These are phyloP conservation scores for Enteromius trimaculatus DNA, from an alignment of 2,797 vertebrate genomes.

Conservation along the genomic window DNA sequence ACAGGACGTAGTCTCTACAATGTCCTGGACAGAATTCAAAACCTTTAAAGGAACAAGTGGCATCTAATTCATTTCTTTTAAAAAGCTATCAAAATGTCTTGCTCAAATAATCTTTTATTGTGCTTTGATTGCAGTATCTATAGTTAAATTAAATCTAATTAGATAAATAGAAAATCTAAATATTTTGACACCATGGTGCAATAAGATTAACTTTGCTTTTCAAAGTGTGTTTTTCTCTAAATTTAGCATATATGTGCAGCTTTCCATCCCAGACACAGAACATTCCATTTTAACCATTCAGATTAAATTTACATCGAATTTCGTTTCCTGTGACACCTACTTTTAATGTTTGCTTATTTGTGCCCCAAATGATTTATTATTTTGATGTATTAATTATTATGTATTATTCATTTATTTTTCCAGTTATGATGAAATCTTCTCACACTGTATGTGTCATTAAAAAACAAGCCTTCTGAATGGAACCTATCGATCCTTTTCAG, in stretches of 20 bases:
- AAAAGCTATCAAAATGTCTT: background rate
- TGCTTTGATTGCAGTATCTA: background rate
- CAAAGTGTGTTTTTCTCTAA: background rate
- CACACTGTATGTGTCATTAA: background rate
- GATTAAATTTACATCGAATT: background rate
- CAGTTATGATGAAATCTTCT: too few species aligned
- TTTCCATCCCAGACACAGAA: background rate
- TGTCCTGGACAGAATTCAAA: conserved; percentile 4
- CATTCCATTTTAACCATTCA: background rate
- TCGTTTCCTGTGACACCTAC: background rate
- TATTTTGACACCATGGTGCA: background rate
- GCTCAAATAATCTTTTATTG: background rate
- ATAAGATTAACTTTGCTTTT: background rate
- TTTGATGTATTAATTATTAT: background rate
- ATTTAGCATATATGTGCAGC: background rate
- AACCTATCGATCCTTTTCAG: conserved; percentile 46
- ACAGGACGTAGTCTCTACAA: conserved; percentile 4
- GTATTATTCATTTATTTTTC: background rate
- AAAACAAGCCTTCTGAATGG: conserved; percentile 14
- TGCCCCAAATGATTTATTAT: background rate
- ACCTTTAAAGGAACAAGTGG: background rate
- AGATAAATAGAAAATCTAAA: too few species aligned
- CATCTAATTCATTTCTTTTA: background rate
- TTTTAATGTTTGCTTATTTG: background rate
- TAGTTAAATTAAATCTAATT: too few species aligned